Base-by-base conservation (phyloP, 2,888 invertebrate species). In the Fragum fragum region DNA sequence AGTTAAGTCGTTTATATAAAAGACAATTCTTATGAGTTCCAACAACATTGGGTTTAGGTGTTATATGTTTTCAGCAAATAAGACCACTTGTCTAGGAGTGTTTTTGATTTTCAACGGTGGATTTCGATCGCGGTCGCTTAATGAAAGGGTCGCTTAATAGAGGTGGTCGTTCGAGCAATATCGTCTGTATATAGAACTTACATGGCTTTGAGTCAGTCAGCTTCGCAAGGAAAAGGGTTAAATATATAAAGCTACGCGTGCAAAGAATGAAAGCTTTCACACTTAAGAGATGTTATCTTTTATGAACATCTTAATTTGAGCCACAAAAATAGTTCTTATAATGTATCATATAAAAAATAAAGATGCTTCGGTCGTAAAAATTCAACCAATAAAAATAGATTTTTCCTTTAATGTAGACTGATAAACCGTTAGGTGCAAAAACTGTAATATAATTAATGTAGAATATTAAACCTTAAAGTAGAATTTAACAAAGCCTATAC, bases 321-420 rank as follows among this genome's bases (percentile, higher is more conserved):
- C 14, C 47, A 47, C 47, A 47, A 47, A 47, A 47, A 47, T 47
- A 47, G 18, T 47, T 47, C 47, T 47, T 18, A 47, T 47, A 47
- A 47, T 47, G 47, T 47, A 14, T 47, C 47, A 18, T 47, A 47
- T 47, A 47, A 47, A 36, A 47, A 47, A 47, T 47, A 47, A n/a
- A 47, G 47, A 47, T 47, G n/a, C 47, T n/a, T 47, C n/a, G 47
- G 18, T 47, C 47, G n/a, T 47, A 47, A 47, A 47, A 47, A 47
- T 47, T 47, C 16, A 9, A 47, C n/a, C 47, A 47, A 47, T 47
- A 47, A 47, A 47, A 47, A 18, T 47, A 47, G 47, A 47, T 47
- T 47, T 47, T 47, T 14, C 47, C 47, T 47, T 47, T 47, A 47
- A 47, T 9, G 47, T 47, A 2, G 47, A n/a, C 47, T 9, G 47